Percentiles rank a stretch among this genome's conserved stretches.
These are phyloP conservation scores for Cyanoliseus patagonus DNA, from an alignment of 2,113 vertebrate species.

Conservation along the genomic window DNA sequence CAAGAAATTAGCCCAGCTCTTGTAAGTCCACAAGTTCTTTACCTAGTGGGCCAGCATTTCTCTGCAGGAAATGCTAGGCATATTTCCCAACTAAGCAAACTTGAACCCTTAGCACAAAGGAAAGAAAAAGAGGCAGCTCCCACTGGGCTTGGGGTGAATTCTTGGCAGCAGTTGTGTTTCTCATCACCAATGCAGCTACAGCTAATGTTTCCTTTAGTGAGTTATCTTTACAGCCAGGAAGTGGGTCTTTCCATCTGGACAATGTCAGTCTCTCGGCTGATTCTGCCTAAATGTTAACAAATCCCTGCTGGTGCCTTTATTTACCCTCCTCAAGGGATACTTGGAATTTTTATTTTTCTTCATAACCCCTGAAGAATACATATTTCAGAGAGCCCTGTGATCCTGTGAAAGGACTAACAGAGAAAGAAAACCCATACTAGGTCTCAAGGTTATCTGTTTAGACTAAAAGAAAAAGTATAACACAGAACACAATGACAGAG, in stretches of 20 bases:
- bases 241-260: conserved; percentile 74
- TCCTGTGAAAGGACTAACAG: background rate
- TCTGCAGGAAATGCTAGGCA: conserved; percentile 25
- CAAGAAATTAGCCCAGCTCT: background rate
- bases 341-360: conserved; percentile 70
- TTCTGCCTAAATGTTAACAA: conserved; percentile 71
- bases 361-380: conserved; percentile 10
- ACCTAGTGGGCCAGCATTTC: background rate
- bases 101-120: conserved; percentile 15
- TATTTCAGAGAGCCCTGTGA: conserved; percentile 9
- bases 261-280: conserved; percentile 69
- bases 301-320: conserved; percentile 68
- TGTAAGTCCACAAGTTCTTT: background rate
- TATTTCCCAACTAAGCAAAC: conserved; percentile 29
- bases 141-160: conserved; percentile 20
- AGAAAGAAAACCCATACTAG: background rate
- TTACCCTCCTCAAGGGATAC: conserved; percentile 56
- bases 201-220: conserved; percentile 70
- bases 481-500: background rate
- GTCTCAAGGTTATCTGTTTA: conserved; percentile 58
- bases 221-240: conserved; percentile 77
- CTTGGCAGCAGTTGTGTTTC: conserved; percentile 18
- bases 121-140: conserved; percentile 38
- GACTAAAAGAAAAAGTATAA: background rate
- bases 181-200: conserved; percentile 47